A percentile compares a stretch with the other conserved stretches of the same genome.
Conservation (phyloP, 2,113 vertebrate genomes). For the Empidonax traillii region DNA sequence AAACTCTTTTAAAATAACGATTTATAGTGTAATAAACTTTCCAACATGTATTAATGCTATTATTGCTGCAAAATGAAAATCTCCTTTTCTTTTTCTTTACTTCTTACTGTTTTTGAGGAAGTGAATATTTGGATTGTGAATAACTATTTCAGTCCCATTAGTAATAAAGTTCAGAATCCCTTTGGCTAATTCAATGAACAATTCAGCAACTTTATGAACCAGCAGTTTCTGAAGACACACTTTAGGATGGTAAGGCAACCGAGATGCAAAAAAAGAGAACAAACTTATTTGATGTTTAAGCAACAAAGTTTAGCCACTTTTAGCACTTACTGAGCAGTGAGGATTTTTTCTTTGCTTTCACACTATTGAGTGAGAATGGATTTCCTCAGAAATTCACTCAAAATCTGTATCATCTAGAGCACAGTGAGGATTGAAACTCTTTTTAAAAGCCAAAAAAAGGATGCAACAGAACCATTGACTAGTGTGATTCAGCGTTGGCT, state of each 20-base stretch:
- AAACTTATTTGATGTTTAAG: background rate
- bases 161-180: background rate
- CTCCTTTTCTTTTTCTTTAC: background rate
- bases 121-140: background rate
- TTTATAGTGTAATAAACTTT: conserved; percentile 18
- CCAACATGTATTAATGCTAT: background rate
- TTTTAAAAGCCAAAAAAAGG: background rate
- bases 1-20: background rate
- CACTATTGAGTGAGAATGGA: background rate
- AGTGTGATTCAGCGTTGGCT: background rate
- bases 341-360: background rate
- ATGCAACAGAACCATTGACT: background rate
- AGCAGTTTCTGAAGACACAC: background rate
- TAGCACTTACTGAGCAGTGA: background rate
- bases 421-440: background rate
- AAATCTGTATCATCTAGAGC: background rate
- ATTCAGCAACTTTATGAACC: background rate
- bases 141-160: background rate
- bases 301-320: background rate
- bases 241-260: background rate
- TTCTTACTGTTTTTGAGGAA: background rate
- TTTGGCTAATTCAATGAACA: background rate
- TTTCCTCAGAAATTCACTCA: background rate
- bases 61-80: conserved; percentile 9
- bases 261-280: background rate